phyloP scores from a whole-genome alignment of 2,113 vertebrate genomes.

The Pelmatolapia mariae region DNA sequence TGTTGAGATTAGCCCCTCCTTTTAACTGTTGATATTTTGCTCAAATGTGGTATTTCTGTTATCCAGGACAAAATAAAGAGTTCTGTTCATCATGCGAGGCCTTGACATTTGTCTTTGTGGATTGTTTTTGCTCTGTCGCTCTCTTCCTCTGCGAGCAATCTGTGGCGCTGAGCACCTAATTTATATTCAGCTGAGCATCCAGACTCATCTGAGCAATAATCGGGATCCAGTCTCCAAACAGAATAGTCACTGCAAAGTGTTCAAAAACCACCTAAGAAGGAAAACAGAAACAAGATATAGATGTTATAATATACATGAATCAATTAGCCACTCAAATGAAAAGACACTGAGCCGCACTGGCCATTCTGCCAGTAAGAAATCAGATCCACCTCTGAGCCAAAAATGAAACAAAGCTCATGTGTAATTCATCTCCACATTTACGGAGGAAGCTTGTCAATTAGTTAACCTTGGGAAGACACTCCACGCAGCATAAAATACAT shows the following conservation, averaged over 20 bases:
- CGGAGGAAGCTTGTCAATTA: slow-evolving; percentile 70
- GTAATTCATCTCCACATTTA: slow-evolving; percentile 72
- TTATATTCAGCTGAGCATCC: slow-evolving; percentile 75
- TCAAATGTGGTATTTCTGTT: slow-evolving; percentile 57
- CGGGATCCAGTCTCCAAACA: slow-evolving; percentile 68
- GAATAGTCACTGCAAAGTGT: slow-evolving; percentile 62
- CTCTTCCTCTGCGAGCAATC: slow-evolving; percentile 58
- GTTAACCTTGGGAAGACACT: slow-evolving; percentile 72
- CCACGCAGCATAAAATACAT: slow-evolving; percentile 21
- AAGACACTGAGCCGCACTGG: not conserved
- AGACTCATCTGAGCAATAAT: slow-evolving; percentile 72
- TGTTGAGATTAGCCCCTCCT: slow-evolving; percentile 40
- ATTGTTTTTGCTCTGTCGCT: slow-evolving; percentile 52
- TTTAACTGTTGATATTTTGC: slow-evolving; percentile 74
- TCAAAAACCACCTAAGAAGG: slow-evolving; percentile 53
- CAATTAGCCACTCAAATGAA: slow-evolving; percentile 4
- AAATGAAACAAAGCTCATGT: slow-evolving; percentile 61
- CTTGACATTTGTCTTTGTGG: slow-evolving; percentile 52
- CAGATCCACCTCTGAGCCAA: slow-evolving; percentile 41
- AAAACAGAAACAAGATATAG: not conserved
- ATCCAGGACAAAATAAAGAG: slow-evolving; percentile 48
- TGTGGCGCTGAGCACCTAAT: slow-evolving; percentile 72
- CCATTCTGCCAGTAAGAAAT: slow-evolving; percentile 31
- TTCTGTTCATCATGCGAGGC: slow-evolving; percentile 62
- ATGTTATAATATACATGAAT: not conserved